phyloP scores from a whole-genome alignment of 2,797 vertebrate genomes.

The Sciurus carolinensis region DNA sequence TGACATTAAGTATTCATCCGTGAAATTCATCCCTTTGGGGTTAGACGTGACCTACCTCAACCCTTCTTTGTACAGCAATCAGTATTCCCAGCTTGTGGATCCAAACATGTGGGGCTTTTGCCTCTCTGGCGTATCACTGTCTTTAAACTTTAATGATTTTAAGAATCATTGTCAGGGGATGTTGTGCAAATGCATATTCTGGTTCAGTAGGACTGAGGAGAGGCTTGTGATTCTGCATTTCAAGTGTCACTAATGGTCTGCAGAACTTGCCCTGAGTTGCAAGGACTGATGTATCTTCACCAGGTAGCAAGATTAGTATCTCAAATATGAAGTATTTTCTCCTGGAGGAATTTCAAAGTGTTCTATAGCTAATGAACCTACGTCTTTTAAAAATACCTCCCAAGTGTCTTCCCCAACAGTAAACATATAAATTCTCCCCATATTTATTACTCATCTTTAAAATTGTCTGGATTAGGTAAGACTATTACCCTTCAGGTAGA shows the following conservation, averaged over 20 bases:
- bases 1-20: neutral
- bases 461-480: neutral
- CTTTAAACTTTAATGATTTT: neutral
- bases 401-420: neutral
- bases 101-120: neutral
- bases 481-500: neutral
- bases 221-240: neutral
- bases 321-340: neutral
- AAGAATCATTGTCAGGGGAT: neutral
- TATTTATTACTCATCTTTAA: neutral
- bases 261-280: no score
- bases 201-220: no score
- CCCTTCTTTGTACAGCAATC: neutral
- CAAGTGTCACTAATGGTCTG: neutral
- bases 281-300: neutral
- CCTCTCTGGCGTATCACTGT: neutral
- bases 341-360: neutral
- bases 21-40: neutral
- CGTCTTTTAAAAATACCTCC: conserved; percentile 9
- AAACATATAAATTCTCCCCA: neutral
- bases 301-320: neutral
- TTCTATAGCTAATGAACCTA: neutral
- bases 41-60: neutral
- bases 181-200: neutral
- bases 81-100: neutral